A percentile compares a stretch with the other conserved stretches of the same genome.
Conservation (phyloP, 1,140 invertebrate species). For the Nephotettix cincticeps region DNA sequence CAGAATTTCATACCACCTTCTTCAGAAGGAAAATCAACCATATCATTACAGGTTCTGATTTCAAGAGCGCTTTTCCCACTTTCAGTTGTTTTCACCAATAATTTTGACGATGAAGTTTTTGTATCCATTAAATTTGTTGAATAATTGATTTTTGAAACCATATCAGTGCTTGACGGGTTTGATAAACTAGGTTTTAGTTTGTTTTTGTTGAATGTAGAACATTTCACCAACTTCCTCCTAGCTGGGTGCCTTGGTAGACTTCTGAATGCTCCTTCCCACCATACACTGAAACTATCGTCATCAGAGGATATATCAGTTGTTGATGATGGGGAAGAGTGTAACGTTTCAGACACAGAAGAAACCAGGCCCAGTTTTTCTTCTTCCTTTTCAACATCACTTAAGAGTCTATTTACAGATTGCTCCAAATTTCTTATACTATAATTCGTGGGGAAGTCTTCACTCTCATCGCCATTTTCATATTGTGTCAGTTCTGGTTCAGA, state of each 20-base stretch:
- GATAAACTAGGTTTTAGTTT: too few relatives aligned
- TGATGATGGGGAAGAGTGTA: not conserved
- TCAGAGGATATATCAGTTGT: conserved; percentile 23
- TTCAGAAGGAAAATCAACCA: conserved; percentile 25
- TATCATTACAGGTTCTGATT: conserved; percentile 53
- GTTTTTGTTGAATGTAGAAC: not conserved
- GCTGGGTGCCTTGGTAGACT: conserved; percentile 17
- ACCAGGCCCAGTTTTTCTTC: conserved; percentile 29
- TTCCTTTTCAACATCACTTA: conserved; percentile 38
- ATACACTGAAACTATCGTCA: conserved; percentile 38
- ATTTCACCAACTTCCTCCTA: not conserved
- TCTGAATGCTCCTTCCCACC: conserved; percentile 48
- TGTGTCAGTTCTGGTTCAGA: not conserved
- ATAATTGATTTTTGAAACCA: not conserved
- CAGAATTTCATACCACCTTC: not conserved
- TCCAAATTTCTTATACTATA: conserved; percentile 33
- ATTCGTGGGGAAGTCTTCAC: not conserved
- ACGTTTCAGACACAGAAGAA: not conserved
- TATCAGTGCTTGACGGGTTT: not conserved
- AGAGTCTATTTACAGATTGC: conserved; percentile 34
- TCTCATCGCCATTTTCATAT: not conserved
- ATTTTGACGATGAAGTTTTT: conserved; percentile 48
- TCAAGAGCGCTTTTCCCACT: conserved; percentile 54
- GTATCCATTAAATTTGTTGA: not conserved
- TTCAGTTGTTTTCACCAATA: conserved; percentile 53